Base-by-base conservation (phyloP, 2,888 invertebrate species). In the Scaptomyza parva region DNA sequence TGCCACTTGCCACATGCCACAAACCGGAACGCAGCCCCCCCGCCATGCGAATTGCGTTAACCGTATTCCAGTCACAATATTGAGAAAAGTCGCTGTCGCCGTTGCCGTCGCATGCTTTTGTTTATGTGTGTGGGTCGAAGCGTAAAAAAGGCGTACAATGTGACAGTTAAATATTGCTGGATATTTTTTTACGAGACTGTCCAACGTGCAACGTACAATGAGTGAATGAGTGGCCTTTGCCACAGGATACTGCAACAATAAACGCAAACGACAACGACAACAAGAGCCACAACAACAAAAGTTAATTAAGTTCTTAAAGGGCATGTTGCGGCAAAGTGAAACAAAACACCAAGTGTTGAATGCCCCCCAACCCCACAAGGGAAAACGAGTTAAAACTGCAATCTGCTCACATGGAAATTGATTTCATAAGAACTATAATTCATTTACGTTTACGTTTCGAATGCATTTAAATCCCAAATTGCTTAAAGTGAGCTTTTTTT, bases 271-370 rank as follows among this genome's bases (percentile, higher is more conserved):
- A n/a, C n/a, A 48, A 17, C 22, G 43, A 2, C 40, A 47, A 26
- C 18, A 44, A n/a, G n/a, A n/a, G n/a, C n/a, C n/a, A 40, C 53
- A 62, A 8, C 45, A 47, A n/a, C 8, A 64, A 82, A 83, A 86
- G 86, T 86, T 86, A 84, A 86, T 84, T 84, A 86, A 86, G 80
- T 86, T 83, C 83, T 84, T 84, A 66, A 84, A 78, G 83, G 69
- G 85, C 82, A 75, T 77, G 70, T 71, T 71, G 67, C 54, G 48
- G 37, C 26, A 39, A 39, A 40, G 20, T 51, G 43, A 43, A 54
- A 53, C 62, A 62, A 54, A 53, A 43, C 58, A 52, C 28, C 26
- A 20, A 18, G 52, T 59, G 62, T 22, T 55, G 59, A 54, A 66
- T 63, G 58, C 63, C 33, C 43, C 5, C 6, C 18, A 30, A 17